phyloP scores from a whole-genome alignment of 2,888 invertebrate genomes.

The Meiosimyza decipiens region DNA sequence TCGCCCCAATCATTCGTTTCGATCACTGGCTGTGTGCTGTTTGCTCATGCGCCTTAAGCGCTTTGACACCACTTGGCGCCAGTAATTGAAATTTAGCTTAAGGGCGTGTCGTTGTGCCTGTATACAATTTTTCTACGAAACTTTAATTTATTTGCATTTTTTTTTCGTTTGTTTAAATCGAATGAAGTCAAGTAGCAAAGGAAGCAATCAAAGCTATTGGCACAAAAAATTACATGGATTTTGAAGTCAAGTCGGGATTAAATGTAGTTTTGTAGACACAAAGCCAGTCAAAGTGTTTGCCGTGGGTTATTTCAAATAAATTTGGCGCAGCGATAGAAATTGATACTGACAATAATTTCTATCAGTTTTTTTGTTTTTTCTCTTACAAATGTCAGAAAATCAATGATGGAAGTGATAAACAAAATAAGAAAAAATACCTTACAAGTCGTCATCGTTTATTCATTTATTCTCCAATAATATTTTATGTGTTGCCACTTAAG shows the following conservation, averaged over 20 bases:
- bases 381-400: no score
- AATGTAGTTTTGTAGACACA: not conserved
- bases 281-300: not conserved
- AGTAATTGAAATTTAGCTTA: slow-evolving; percentile 22
- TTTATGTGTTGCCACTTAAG: not conserved
- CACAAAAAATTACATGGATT: no score
- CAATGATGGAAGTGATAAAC: no score
- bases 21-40: not conserved
- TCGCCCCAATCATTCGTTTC: not conserved
- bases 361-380: no score
- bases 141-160: not conserved
- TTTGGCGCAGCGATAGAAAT: not conserved
- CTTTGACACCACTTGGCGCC: slow-evolving; percentile 23
- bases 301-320: not conserved
- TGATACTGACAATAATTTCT: slow-evolving; percentile 5
- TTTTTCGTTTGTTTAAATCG: not conserved
- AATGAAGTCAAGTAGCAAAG: slow-evolving; percentile 6
- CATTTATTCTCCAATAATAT: no score
- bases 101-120: slow-evolving; percentile 21
- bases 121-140: no score
- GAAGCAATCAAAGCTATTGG: not conserved
- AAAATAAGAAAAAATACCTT: no score
- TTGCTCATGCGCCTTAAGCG: not conserved
- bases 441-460: not conserved
- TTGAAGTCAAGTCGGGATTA: slow-evolving; percentile 2